Conservation (phyloP, 2,113 vertebrate species). For the Pseudonaja textilis region DNA sequence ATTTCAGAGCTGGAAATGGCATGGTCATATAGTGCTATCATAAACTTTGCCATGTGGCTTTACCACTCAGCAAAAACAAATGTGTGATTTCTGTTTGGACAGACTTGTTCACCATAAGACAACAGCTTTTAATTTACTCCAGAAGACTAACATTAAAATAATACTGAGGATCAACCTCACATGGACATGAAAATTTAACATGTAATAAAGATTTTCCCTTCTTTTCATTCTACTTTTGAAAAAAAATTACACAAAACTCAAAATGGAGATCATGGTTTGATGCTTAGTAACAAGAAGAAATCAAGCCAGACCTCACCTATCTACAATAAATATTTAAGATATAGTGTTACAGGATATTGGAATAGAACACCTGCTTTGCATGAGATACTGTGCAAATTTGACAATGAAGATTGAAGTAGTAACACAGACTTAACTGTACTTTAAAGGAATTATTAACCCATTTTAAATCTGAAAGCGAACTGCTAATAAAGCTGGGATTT, state of each 20-base stretch:
- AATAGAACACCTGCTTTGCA: neutral
- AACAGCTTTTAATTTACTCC: constrained; percentile 52
- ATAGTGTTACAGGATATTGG: neutral
- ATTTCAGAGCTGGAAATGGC: neutral
- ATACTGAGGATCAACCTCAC: constrained; percentile 28
- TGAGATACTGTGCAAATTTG: neutral
- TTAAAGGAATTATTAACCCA: neutral
- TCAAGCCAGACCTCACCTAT: neutral
- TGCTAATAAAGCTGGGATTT: neutral
- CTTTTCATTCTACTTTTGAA: constrained; percentile 1
- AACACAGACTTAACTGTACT: neutral
- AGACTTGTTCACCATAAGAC: constrained; percentile 49
- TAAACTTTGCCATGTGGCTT: constrained; percentile 13
- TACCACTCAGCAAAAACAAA: constrained; percentile 32
- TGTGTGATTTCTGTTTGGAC: constrained; percentile 42
- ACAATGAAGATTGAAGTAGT: neutral
- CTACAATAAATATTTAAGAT: neutral
- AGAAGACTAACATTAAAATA: constrained; percentile 51
- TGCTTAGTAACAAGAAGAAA: neutral
- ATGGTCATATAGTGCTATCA: constrained; percentile 25
- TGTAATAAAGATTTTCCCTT: constrained; percentile 39
- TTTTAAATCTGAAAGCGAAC: neutral
- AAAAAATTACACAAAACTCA: neutral
- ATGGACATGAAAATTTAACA: constrained; percentile 22
- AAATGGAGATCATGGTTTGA: neutral